phyloP scores from a whole-genome alignment of 2,797 vertebrate species.

The Anguilla megastoma region DNA sequence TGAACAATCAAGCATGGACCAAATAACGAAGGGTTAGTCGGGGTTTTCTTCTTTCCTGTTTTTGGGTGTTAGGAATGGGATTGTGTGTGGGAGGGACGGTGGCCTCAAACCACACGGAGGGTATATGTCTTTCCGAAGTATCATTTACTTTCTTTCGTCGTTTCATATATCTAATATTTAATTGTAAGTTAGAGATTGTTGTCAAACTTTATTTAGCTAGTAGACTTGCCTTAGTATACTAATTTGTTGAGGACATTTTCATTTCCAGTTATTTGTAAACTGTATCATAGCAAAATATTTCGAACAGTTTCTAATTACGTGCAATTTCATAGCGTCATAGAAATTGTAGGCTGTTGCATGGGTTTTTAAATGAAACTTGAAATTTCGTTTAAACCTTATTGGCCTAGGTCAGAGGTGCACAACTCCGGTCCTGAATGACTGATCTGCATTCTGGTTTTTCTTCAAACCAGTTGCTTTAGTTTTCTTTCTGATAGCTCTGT shows the following conservation, averaged over 20 bases:
- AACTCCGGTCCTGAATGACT: background rate
- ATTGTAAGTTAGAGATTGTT: background rate
- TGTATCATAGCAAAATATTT: background rate
- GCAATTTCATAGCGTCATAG: background rate
- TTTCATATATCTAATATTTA: background rate
- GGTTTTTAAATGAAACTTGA: background rate
- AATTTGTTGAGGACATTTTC: background rate
- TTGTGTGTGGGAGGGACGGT: conserved; percentile 41
- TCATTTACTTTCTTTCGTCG: background rate
- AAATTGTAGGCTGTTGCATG: background rate
- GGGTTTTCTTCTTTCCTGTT: conserved; percentile 50
- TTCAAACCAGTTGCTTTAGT: too few relatives aligned
- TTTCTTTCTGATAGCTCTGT: background rate
- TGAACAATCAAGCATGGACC: conserved; percentile 58
- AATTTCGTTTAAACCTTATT: background rate
- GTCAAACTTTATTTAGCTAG: background rate
- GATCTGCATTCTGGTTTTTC: background rate
- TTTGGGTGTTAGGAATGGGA: conserved; percentile 42
- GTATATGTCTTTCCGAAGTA: conserved; percentile 10
- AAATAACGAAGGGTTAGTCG: conserved; percentile 56
- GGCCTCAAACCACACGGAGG: conserved; percentile 28
- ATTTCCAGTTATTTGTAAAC: background rate
- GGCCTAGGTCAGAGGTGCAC: background rate
- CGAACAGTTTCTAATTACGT: background rate
- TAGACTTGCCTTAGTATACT: background rate